Percentiles rank a stretch among this genome's conserved stretches.
These are phyloP conservation scores for Trinorchestia longiramus DNA, from an alignment of 1,140 invertebrate species.

Conservation along the genomic window DNA sequence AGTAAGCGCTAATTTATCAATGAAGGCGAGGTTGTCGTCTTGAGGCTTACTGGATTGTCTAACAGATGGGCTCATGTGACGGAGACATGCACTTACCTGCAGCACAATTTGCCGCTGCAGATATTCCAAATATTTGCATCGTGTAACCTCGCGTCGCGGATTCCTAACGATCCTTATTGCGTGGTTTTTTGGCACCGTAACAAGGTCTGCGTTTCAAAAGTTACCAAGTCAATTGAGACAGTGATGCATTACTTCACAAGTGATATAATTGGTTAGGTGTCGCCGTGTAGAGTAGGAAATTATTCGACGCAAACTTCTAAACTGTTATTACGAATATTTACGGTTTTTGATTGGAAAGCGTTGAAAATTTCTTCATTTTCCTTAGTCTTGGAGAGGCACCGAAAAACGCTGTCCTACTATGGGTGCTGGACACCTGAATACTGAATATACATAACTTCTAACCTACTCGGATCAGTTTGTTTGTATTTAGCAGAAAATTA, in stretches of 20 bases:
- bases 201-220: not conserved
- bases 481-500: no score
- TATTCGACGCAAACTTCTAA: no score
- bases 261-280: no score
- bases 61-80: not conserved
- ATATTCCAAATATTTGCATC: not conserved
- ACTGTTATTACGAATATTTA: no score
- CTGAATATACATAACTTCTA: no score
- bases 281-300: no score
- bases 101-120: not conserved
- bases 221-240: not conserved
- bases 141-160: not conserved
- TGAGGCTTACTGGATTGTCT: not conserved
- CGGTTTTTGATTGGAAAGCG: no score
- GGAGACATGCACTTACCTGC: not conserved
- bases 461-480: no score
- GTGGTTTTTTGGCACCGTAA: not conserved
- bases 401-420: no score
- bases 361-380: no score
- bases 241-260: not conserved
- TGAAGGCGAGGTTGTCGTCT: not conserved
- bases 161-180: not conserved
- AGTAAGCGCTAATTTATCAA: conserved; percentile 41
- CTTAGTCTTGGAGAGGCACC: no score
- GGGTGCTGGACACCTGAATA: no score